Conservation (phyloP, 2,888 invertebrate genomes). For the Eutolmus rufibarbis region DNA sequence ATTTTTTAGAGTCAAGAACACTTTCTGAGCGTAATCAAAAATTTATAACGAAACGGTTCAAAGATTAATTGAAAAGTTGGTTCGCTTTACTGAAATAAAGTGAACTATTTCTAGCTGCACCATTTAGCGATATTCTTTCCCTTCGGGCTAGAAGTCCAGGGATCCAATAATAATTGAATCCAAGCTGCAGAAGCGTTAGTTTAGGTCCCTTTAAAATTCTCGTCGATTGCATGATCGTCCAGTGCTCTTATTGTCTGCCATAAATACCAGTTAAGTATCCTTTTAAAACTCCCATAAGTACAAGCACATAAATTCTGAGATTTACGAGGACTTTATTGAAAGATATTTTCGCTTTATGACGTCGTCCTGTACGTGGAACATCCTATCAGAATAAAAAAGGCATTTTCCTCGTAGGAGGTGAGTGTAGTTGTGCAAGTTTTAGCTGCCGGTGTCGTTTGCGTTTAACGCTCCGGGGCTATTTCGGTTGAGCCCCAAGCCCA, state of each 20-base stretch:
- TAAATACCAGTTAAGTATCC: constrained; percentile 33
- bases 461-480: constrained; percentile 12
- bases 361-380: constrained; percentile 12
- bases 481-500: not conserved
- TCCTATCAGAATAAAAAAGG: constrained; percentile 26
- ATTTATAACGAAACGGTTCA: not conserved
- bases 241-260: constrained; percentile 14
- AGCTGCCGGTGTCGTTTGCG: not conserved
- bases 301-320: constrained; percentile 32
- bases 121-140: not conserved
- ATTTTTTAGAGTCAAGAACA: not conserved
- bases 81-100: not conserved
- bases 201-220: constrained; percentile 7
- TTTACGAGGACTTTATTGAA: constrained; percentile 40
- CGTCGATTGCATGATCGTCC: constrained; percentile 12
- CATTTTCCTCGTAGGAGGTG: not conserved
- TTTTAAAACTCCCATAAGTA: constrained; percentile 36
- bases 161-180: not conserved
- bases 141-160: not conserved
- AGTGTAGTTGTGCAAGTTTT: not conserved
- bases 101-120: not conserved
- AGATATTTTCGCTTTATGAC: constrained; percentile 31
- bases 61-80: not conserved
- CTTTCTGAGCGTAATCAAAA: not conserved
- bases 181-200: not conserved